Conservation (phyloP, 2,113 vertebrate genomes). For the Pseudorasbora parva region DNA sequence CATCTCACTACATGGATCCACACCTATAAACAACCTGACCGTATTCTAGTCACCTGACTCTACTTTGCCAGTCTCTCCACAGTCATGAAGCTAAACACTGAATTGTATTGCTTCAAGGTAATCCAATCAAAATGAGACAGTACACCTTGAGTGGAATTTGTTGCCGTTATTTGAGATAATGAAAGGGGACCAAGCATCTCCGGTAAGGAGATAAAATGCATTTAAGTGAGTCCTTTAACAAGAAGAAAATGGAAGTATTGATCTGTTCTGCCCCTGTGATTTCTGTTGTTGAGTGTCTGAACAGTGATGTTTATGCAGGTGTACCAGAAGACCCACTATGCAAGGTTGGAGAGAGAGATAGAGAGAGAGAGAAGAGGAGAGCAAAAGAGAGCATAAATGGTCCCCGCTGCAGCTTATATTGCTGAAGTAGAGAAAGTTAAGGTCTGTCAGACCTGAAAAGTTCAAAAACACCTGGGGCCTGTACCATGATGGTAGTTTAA, state of each 20-base stretch:
- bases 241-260: slow-evolving; percentile 44
- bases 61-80: neutral
- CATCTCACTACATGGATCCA: neutral
- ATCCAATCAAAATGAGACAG: slow-evolving; percentile 25
- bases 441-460: neutral
- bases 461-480: neutral
- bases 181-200: slow-evolving; percentile 18
- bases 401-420: neutral
- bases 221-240: slow-evolving; percentile 34
- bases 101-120: slow-evolving; percentile 8
- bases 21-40: neutral
- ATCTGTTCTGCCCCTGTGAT: slow-evolving; percentile 32
- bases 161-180: slow-evolving; percentile 28
- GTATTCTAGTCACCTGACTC: neutral
- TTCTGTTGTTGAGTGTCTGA: slow-evolving; percentile 3
- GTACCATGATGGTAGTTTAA: too few relatives aligned
- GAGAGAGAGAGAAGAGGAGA: neutral
- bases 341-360: neutral
- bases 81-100: neutral
- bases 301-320: neutral
- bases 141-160: slow-evolving; percentile 13
- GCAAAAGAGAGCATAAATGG: neutral
- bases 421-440: neutral
- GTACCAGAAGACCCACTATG: neutral
- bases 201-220: slow-evolving; percentile 17